These are phyloP conservation scores for Cranoglanis bouderius DNA, from an alignment of 2,113 vertebrate species.

Conservation along the genomic window DNA sequence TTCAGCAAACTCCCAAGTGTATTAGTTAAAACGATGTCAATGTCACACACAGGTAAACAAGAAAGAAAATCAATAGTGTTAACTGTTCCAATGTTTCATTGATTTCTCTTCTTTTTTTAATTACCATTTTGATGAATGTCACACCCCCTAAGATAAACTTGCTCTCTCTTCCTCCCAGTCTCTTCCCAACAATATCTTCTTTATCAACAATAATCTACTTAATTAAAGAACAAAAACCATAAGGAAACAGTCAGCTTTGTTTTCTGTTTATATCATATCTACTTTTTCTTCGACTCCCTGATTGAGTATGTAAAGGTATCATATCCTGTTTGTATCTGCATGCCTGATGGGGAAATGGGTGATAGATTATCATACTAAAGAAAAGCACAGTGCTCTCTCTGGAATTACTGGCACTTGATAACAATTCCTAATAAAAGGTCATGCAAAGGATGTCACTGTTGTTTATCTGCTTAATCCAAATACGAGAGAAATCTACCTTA, in stretches of 20 bases:
- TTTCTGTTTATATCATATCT: not conserved
- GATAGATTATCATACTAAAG: not conserved
- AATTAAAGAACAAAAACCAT: not conserved
- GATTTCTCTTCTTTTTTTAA: conserved; percentile 3
- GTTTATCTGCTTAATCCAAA: not conserved
- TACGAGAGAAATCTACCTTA: not conserved
- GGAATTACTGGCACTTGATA: conserved; percentile 1
- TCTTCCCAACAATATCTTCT: not conserved
- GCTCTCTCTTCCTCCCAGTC: not conserved
- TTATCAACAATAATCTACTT: not conserved
- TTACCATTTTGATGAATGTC: conserved; percentile 12
- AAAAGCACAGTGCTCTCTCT: conserved; percentile 15
- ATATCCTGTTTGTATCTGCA: not conserved
- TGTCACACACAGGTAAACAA: conserved; percentile 18
- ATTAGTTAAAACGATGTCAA: too few relatives aligned
- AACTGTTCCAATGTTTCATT: not conserved
- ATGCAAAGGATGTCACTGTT: not conserved
- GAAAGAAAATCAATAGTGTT: conserved; percentile 15
- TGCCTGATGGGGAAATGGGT: conserved; percentile 6
- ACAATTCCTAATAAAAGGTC: not conserved
- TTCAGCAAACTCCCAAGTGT: not conserved
- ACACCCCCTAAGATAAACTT: conserved; percentile 20
- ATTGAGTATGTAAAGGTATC: not conserved
- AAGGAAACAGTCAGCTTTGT: not conserved
- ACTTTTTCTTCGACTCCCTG: not conserved